Evolutionary conservation across 1,140 invertebrate genomes (phyloP), one percentile per base, ranked within the genome.

Genomic region (Coenobita brevimanus): DNA sequence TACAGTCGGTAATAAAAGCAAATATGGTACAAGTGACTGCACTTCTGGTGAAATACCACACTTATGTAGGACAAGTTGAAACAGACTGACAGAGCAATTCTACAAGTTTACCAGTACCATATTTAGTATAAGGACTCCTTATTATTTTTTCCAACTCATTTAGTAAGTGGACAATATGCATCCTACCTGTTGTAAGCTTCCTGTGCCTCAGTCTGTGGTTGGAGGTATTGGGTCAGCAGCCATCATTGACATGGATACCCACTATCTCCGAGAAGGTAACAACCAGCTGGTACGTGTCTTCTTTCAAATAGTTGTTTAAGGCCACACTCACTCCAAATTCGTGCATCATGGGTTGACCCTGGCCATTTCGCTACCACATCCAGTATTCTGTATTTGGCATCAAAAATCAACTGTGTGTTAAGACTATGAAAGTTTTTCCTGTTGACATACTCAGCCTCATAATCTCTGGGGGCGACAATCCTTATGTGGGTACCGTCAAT

Each of bases 121-220:
- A n/a, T n/a, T n/a, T n/a, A n/a, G n/a, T n/a, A n/a, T n/a, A n/a
- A n/a, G n/a, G n/a, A n/a, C n/a, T n/a, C n/a, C n/a, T n/a, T n/a
- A n/a, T n/a, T n/a, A n/a, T n/a, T n/a, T n/a, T n/a, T n/a, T n/a
- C n/a, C n/a, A n/a, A n/a, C n/a, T n/a, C n/a, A n/a, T n/a, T n/a
- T n/a, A n/a, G n/a, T n/a, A n/a, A n/a, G n/a, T n/a, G n/a, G n/a
- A n/a, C n/a, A n/a, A n/a, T n/a, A n/a, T n/a, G n/a, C n/a, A n/a
- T n/a, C 75, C 50, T 78, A 81, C 79, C 57, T 81, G 79, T 81
- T 81, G 13, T 81, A 81, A n/a, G 17, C 57, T 30, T 27, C 36
- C 36, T 81, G 79, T 36, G 79, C 0, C 17, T 62, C 38, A 41
- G 24, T 27, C 79, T 62, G 79, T 17, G 54, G 79, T 30, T 81